These are phyloP conservation scores for Spilogale gracilis DNA, from an alignment of 2,113 vertebrate genomes.

Conservation along the genomic window DNA sequence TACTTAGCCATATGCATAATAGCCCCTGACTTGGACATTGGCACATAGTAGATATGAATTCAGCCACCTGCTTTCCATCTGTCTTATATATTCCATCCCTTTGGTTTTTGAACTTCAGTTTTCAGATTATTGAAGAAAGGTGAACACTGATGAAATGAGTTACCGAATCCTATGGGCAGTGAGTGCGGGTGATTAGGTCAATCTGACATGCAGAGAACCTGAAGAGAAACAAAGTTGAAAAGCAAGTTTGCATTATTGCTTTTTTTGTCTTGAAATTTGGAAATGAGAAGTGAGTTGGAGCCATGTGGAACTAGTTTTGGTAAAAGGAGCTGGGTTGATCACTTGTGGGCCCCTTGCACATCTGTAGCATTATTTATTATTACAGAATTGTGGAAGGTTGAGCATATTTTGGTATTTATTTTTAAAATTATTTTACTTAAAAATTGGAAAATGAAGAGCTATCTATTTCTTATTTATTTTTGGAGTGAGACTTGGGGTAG, in stretches of 20 bases:
- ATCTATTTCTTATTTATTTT: slow-evolving; percentile 20
- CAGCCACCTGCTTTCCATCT: neutral
- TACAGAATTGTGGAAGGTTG: neutral
- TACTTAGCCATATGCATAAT: neutral
- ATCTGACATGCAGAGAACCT: neutral
- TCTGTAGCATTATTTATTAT: slow-evolving; percentile 1
- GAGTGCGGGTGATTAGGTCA: neutral
- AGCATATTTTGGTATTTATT: slow-evolving; percentile 44
- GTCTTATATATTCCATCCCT: neutral
- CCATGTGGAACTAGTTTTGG: neutral
- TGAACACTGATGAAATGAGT: neutral
- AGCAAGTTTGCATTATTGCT: neutral
- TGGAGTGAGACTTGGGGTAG: neutral
- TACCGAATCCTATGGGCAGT: neutral
- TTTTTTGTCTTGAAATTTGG: slow-evolving; percentile 4
- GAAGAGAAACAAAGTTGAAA: neutral
- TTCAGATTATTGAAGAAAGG: slow-evolving; percentile 43
- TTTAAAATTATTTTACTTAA: slow-evolving; percentile 49
- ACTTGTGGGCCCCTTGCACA: neutral
- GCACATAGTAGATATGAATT: neutral
- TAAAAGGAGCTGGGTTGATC: slow-evolving; percentile 16
- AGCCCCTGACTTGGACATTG: neutral
- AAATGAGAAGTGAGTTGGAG: neutral
- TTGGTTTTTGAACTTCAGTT: slow-evolving; percentile 29
- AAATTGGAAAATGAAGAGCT: slow-evolving; percentile 33